Conservation (phyloP, 2,797 vertebrate genomes). For the Melopsittacus undulatus region DNA sequence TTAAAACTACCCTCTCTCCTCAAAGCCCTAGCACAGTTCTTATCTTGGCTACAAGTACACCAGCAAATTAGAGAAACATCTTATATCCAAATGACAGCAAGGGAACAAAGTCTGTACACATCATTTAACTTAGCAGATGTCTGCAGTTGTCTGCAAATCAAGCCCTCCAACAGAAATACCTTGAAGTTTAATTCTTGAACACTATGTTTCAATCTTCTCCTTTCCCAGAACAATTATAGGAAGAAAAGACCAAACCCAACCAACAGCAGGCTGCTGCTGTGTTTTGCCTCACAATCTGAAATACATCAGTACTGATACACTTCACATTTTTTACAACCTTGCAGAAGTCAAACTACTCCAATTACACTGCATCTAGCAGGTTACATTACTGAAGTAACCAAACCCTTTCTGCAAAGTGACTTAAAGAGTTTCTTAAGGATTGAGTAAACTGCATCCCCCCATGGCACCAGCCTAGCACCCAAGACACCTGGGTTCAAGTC, state of each 20-base stretch:
- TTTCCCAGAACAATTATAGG: neutral
- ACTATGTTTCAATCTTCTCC: neutral
- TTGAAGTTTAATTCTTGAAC: neutral
- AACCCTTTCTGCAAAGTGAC: neutral
- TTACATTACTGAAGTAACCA: neutral
- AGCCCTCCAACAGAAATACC: neutral
- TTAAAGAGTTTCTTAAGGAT: fast-evolving
- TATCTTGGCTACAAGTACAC: neutral
- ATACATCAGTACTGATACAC: neutral
- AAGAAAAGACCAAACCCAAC: neutral
- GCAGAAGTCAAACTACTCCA: neutral
- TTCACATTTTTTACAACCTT: neutral
- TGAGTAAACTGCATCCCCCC: neutral
- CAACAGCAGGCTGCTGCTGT: neutral
- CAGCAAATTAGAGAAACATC: neutral
- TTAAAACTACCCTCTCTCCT: neutral
- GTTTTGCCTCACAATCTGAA: neutral
- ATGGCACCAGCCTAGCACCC: neutral
- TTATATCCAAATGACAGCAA: neutral
- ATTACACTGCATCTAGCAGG: neutral
- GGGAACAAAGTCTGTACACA: neutral
- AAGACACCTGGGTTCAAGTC: neutral
- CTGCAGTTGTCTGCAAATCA: neutral
- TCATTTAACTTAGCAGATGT: neutral
- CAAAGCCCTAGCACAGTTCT: neutral